Evolutionary conservation across 2,113 vertebrate genomes (phyloP).

Genomic region (Stercorarius parasiticus): DNA sequence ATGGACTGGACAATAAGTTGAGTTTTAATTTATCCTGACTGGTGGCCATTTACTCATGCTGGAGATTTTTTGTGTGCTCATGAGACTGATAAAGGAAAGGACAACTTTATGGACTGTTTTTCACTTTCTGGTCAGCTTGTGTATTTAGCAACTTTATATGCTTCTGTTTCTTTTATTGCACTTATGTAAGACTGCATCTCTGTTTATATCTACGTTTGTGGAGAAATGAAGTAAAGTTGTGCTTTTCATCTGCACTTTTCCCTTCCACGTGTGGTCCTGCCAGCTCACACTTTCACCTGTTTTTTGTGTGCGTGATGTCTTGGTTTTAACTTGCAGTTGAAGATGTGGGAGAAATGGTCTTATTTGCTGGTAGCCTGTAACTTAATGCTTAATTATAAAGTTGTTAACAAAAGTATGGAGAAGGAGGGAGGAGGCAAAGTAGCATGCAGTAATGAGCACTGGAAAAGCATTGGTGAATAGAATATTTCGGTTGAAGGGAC

Average conservation of each 20-base stretch:
- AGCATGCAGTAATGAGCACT: neutral
- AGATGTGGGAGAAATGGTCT: neutral
- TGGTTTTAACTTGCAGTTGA: neutral
- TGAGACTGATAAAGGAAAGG: neutral
- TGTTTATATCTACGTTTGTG: neutral
- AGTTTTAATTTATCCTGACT: neutral
- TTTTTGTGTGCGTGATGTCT: neutral
- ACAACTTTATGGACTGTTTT: neutral
- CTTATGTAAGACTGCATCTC: accelerated
- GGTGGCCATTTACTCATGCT: neutral
- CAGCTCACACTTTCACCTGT: neutral
- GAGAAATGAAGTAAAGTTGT: neutral
- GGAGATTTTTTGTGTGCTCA: neutral
- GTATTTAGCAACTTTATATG: neutral
- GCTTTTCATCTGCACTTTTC: neutral
- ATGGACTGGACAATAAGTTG: neutral
- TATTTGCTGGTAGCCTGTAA: neutral
- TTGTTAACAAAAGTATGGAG: neutral
- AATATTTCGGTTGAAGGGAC: neutral
- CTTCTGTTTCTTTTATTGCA: neutral
- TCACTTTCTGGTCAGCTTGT: neutral
- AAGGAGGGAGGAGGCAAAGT: neutral
- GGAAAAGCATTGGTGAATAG: neutral
- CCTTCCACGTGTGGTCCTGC: neutral
- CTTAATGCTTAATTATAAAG: neutral